Conservation (phyloP, 2,113 vertebrate species). For the Sinocyclocheilus rhinocerous region DNA sequence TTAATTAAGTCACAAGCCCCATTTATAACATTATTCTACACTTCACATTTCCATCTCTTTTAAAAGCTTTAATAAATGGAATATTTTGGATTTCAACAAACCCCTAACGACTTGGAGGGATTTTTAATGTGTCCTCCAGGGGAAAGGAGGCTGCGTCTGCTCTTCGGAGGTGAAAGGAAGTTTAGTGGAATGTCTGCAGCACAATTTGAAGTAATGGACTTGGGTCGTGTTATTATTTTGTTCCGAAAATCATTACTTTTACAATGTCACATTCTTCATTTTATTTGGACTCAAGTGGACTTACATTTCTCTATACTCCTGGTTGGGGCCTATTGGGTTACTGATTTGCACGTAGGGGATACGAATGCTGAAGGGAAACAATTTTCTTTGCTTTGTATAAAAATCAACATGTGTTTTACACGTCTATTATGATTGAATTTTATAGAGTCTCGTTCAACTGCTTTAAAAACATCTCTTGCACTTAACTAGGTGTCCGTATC, state of each 20-base stretch:
- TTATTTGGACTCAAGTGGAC: conserved; percentile 59
- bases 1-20: conserved; percentile 61
- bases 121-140: conserved; percentile 60
- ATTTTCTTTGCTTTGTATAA: conserved; percentile 36
- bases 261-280: conserved; percentile 62
- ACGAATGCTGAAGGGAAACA: conserved; percentile 22
- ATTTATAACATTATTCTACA: conserved; percentile 62
- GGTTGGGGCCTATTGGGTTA: conserved; percentile 3
- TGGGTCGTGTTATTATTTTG: conserved; percentile 61
- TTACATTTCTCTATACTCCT: conserved; percentile 42
- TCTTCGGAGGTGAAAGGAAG: conserved; percentile 57
- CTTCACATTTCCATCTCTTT: conserved; percentile 62
- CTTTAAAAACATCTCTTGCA: conserved; percentile 21
- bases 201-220: conserved; percentile 61
- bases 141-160: conserved; percentile 54
- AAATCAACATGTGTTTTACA: conserved; percentile 38
- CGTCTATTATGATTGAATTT: conserved; percentile 27
- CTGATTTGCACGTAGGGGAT: conserved; percentile 27
- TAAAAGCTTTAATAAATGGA: conserved; percentile 63
- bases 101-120: conserved; percentile 58
- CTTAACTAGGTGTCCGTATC: neutral
- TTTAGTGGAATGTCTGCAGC: conserved; percentile 60
- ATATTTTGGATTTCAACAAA: conserved; percentile 63
- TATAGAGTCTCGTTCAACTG: neutral
- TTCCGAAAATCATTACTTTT: conserved; percentile 69